phyloP scores from a whole-genome alignment of 2,797 vertebrate species.

The Hafferia zeledoni region DNA sequence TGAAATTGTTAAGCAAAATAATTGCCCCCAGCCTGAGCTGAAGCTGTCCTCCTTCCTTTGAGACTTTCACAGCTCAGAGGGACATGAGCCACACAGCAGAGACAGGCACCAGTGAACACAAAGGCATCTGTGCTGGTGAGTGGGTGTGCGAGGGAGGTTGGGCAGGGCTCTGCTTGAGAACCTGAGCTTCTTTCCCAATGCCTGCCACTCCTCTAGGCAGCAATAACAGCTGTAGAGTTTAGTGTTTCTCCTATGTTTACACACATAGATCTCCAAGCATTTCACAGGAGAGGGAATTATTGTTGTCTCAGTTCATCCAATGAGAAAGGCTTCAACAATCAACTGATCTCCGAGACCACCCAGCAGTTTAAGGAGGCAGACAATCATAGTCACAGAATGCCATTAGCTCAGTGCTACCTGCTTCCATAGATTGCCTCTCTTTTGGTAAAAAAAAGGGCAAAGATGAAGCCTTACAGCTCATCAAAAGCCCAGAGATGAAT shows the following conservation, averaged over 20 bases:
- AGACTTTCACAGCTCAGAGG: neutral
- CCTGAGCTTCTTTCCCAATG: neutral
- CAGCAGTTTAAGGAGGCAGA: neutral
- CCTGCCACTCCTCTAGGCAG: neutral
- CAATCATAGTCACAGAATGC: neutral
- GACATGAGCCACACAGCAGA: neutral
- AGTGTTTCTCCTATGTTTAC: neutral
- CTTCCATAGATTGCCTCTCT: neutral
- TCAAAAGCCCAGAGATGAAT: constrained; percentile 30
- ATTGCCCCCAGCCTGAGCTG: neutral
- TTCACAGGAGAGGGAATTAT: neutral
- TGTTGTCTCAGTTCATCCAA: neutral
- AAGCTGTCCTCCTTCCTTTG: neutral
- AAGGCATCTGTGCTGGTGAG: neutral
- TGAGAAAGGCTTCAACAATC: neutral
- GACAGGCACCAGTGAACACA: neutral
- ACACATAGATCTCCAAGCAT: neutral
- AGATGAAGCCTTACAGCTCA: neutral
- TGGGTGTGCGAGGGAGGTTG: neutral
- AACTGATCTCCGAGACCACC: neutral
- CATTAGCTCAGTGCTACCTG: neutral
- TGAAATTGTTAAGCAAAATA: constrained; percentile 10
- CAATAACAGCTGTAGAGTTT: neutral
- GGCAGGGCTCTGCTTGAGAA: neutral
- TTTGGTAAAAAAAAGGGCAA: neutral